Evolutionary conservation across 2,888 invertebrate species (phyloP), one percentile per base, ranked within the genome.

Genomic region (Hedya salicella): DNA sequence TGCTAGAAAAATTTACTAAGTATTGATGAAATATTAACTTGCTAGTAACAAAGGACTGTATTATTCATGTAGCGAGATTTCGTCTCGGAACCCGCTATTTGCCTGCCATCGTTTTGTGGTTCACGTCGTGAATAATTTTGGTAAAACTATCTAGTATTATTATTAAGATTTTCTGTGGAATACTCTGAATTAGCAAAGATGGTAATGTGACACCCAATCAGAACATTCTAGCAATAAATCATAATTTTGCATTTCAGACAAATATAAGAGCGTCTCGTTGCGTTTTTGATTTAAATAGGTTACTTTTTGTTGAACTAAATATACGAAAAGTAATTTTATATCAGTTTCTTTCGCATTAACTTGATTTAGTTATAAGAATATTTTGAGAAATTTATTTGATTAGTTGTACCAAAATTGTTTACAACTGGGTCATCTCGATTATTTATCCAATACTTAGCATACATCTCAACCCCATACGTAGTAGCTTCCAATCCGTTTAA

Each of bases 401-500:
- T 25, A 25, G 25, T 25, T 25, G 25, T 25, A 25, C 36, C 36
- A 36, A 36, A 36, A 11, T 32, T 32, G 0, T 52, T 32, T 19
- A 14, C 32, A 53, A 13, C 1, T n/a, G 19, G 11, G 30, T 50
- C 6, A 3, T 25, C 6, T 25, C 25, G 25, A 36, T 9, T 9
- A 36, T 11, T 32, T 19, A 17, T n/a, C 17, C 16, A 3, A 53
- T 40, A 9, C 32, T 30, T 46, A 59, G 59, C 65, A 65, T 44
- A 74, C 54, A 36, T 46, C 21, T 81, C 83, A 81, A 79, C 82
- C 85, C 85, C 82, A 73, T 72, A 54, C 52, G 46, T 66, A 73
- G 71, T 82, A 74, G 81, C 85, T 86, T 87, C 83, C 82, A 83
- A 78, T 75, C 70, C 77, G 76, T 72, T 75, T 75, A 75, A 75